A percentile compares a stretch with the other conserved stretches of the same genome.
phyloP scores from a whole-genome alignment of 1,140 invertebrate species.

The Bombus superbus region DNA sequence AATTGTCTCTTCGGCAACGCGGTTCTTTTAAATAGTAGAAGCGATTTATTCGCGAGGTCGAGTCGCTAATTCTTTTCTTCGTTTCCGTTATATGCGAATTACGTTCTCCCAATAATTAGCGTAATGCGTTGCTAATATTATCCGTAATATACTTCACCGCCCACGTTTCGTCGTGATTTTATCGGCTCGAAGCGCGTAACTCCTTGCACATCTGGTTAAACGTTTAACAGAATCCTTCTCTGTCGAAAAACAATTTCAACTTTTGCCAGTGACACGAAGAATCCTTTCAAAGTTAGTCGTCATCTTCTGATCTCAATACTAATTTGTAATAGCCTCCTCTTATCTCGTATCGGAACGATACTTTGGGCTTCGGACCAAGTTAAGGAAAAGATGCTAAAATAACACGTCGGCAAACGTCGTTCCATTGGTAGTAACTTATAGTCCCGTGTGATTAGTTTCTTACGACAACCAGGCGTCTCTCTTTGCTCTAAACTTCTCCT shows the following conservation, averaged over 20 bases:
- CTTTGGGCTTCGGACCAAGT: too few species aligned
- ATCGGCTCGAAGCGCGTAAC: background rate
- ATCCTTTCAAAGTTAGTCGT: too few species aligned
- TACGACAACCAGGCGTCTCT: background rate
- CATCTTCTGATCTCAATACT: too few species aligned
- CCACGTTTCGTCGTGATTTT: too few species aligned
- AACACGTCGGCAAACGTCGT: background rate
- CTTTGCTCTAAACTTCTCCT: background rate
- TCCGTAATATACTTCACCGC: too few species aligned
- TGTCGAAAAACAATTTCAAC: background rate
- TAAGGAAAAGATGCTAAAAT: too few species aligned
- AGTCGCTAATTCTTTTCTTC: background rate
- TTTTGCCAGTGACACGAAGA: background rate
- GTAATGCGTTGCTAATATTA: too few species aligned
- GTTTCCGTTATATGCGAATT: too few species aligned
- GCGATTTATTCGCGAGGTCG: background rate
- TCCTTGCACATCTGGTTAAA: background rate
- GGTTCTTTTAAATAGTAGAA: background rate
- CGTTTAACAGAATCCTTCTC: background rate
- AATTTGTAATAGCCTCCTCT: too few species aligned
- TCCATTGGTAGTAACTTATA: background rate
- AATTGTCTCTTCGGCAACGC: too few species aligned
- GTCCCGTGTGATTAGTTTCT: background rate
- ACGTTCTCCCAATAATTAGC: too few species aligned
- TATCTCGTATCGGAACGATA: too few species aligned